A percentile compares a stretch with the other conserved stretches of the same genome.
Evolutionary conservation across 2,888 invertebrate species (phyloP).

Genomic region (Furcula furcula): DNA sequence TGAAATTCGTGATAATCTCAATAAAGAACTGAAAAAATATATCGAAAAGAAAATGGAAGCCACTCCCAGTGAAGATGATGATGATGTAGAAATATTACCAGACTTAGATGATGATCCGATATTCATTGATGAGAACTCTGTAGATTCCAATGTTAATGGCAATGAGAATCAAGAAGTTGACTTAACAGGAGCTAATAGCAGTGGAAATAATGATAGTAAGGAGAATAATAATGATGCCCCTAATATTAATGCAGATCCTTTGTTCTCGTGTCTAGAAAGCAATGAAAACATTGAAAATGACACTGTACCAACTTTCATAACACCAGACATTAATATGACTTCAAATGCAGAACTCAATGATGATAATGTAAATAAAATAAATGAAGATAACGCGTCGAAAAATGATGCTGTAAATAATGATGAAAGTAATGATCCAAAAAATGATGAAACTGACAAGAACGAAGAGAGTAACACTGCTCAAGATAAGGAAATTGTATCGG

Average conservation of each 20-base stretch:
- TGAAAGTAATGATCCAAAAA: conserved; percentile 5
- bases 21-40: conserved; percentile 78
- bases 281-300: conserved; percentile 2
- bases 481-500: conserved; percentile 7
- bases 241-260: conserved; percentile 15
- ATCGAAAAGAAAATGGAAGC: conserved; percentile 53
- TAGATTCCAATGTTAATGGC: conserved; percentile 56
- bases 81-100: conserved; percentile 68
- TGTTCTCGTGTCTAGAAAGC: neutral
- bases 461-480: neutral
- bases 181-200: conserved; percentile 59
- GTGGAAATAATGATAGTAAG: conserved; percentile 75
- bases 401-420: conserved; percentile 5
- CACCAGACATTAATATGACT: neutral
- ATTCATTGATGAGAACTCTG: conserved; percentile 75
- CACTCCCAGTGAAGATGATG: conserved; percentile 44
- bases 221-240: conserved; percentile 43
- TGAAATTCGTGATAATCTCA: conserved; percentile 79
- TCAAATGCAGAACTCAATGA: neutral
- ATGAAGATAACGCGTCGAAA: conserved; percentile 9
- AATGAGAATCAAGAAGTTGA: conserved; percentile 60
- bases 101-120: conserved; percentile 71
- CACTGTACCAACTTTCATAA: conserved; percentile 2
- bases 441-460: conserved; percentile 3
- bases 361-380: conserved; percentile 4